Percentiles rank a stretch among this genome's conserved stretches.
Evolutionary conservation across 2,797 vertebrate species (phyloP).

Genomic region (Ptychobarbus kaznakovi): DNA sequence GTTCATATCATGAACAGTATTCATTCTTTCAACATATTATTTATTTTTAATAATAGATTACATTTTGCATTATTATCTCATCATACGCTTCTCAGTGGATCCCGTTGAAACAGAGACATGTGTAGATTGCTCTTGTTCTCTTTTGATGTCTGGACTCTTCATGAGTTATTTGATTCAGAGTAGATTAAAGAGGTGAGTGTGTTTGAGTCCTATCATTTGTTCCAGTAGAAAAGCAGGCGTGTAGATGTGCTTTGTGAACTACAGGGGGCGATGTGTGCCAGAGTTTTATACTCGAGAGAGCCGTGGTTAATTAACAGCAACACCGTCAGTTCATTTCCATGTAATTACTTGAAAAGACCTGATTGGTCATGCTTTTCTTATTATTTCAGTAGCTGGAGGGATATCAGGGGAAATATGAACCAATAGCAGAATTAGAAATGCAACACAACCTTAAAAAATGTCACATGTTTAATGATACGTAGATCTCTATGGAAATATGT

Average conservation of each 20-base stretch:
- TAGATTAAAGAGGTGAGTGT: neutral
- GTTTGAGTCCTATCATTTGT: neutral
- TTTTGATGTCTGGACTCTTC: neutral
- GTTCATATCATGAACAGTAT: neutral
- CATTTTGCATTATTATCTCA: neutral
- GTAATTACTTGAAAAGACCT: constrained; percentile 51
- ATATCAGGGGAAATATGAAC: constrained; percentile 6
- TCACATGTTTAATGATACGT: neutral
- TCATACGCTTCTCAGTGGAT: neutral
- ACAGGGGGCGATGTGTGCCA: constrained; percentile 55
- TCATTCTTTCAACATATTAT: neutral
- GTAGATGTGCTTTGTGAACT: constrained; percentile 38
- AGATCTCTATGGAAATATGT: neutral
- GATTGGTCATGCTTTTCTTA: constrained; percentile 1
- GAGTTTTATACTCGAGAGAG: constrained; percentile 34
- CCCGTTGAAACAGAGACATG: neutral
- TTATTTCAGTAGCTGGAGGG: constrained; percentile 28
- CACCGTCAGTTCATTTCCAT: constrained; percentile 37
- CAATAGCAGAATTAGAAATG: neutral
- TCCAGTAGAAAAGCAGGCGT: neutral
- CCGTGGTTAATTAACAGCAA: constrained; percentile 51
- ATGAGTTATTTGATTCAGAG: neutral
- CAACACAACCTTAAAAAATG: neutral
- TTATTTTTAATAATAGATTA: neutral
- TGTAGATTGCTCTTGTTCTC: neutral